These are phyloP conservation scores for Troides oblongomaculatus DNA, from an alignment of 2,888 invertebrate genomes.

Conservation along the genomic window DNA sequence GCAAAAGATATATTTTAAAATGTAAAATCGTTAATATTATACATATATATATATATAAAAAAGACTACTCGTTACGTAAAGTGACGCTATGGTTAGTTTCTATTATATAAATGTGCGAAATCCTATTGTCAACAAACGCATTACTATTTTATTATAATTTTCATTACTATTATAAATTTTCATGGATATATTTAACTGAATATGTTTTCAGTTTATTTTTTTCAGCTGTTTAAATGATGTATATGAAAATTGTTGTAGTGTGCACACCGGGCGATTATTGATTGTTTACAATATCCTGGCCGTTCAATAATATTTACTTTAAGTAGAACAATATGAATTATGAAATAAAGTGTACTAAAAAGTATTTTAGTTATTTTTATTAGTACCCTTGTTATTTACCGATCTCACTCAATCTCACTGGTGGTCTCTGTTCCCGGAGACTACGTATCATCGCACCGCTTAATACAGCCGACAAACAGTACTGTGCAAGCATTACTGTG, in stretches of 20 bases:
- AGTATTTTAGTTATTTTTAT: neutral
- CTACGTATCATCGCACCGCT: too few species aligned
- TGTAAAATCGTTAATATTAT: conserved; percentile 36
- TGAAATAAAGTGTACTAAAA: conserved; percentile 17
- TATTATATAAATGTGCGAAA: conserved; percentile 18
- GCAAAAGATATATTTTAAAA: conserved; percentile 42
- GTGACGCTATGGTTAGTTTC: conserved; percentile 14
- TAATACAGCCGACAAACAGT: too few species aligned
- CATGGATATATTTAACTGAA: neutral
- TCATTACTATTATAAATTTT: neutral
- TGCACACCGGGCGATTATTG: conserved; percentile 20
- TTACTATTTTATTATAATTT: conserved; percentile 8
- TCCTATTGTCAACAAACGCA: conserved; percentile 19
- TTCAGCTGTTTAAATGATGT: too few species aligned
- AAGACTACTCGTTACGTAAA: conserved; percentile 17
- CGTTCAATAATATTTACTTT: conserved; percentile 18
- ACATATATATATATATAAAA: neutral
- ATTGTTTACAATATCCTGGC: conserved; percentile 16
- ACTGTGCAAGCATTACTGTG: too few species aligned
- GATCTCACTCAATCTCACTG: too few species aligned
- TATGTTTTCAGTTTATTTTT: neutral
- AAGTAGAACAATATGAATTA: conserved; percentile 22
- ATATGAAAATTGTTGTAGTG: neutral
- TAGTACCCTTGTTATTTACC: too few species aligned
- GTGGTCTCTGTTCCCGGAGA: too few species aligned